A percentile compares a stretch with the other conserved stretches of the same genome.
Conservation (phyloP, 2,888 invertebrate genomes). For the Molanna angustata region DNA sequence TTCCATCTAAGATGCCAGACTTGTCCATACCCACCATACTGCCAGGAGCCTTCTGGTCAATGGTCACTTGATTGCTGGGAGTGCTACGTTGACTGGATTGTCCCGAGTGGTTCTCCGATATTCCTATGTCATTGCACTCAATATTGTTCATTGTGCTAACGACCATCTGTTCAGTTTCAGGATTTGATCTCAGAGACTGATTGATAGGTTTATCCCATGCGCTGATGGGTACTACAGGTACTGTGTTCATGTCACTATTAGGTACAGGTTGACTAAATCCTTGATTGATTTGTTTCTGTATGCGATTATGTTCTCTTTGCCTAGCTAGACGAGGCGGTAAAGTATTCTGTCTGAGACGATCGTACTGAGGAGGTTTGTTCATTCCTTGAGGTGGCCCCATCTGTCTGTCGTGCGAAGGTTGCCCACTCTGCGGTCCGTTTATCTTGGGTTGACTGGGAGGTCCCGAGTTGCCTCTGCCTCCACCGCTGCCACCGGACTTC, state of each 20-base stretch:
- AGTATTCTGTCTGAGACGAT: slow-evolving; percentile 55
- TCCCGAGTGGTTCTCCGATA: slow-evolving; percentile 43
- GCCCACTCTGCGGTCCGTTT: slow-evolving; percentile 46
- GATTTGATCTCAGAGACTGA: slow-evolving; percentile 56
- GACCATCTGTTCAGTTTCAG: slow-evolving; percentile 37
- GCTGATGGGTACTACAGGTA: slow-evolving; percentile 71
- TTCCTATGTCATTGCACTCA: slow-evolving; percentile 27
- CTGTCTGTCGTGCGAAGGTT: slow-evolving; percentile 50
- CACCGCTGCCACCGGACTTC: slow-evolving; percentile 38
- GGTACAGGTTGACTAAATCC: slow-evolving; percentile 44
- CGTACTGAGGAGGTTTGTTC: slow-evolving; percentile 40
- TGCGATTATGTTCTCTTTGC: slow-evolving; percentile 60
- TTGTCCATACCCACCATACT: slow-evolving; percentile 47
- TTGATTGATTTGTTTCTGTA: slow-evolving; percentile 47
- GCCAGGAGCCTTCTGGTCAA: slow-evolving; percentile 40
- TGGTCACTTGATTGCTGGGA: slow-evolving; percentile 45
- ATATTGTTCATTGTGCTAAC: slow-evolving; percentile 37
- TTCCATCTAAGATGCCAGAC: slow-evolving; percentile 64
- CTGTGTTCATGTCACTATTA: slow-evolving; percentile 45
- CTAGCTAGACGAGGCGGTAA: slow-evolving; percentile 77
- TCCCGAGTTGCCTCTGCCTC: slow-evolving; percentile 25
- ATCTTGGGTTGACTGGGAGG: slow-evolving; percentile 23
- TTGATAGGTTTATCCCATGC: slow-evolving; percentile 87
- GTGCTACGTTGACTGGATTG: slow-evolving; percentile 51
- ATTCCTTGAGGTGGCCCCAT: slow-evolving; percentile 49